Evolutionary conservation across 2,888 invertebrate species (phyloP), one percentile per base, ranked within the genome.

Genomic region (Tenthredo notha): DNA sequence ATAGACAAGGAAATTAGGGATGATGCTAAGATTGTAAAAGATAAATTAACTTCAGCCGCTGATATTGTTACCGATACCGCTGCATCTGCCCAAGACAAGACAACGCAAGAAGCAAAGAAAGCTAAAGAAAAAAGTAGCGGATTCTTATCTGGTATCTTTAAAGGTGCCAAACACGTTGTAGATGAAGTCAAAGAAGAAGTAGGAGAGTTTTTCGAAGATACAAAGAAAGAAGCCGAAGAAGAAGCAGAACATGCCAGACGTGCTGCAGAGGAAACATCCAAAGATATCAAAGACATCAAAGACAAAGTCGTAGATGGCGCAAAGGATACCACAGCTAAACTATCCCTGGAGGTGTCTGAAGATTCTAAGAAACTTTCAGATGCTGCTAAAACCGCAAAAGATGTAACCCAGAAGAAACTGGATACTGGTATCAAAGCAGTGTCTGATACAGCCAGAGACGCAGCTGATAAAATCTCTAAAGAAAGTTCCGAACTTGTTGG

Each of bases 131-230:
- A 87, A 43, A 84, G 83, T 43, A 86, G 89, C 3, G 89, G 90
- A 0, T 90, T 90, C 47, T 85, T 90, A 1, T 89, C 90, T 0
- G 89, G 90, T 6, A 87, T 91, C 12, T 89, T 91, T 3, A 91
- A 91, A 74, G 88, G 90, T 15, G 88, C 87, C 0, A 91, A 91
- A 67, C 89, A 91, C 21, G 84, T 89, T 1, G 89, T 86, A 15
- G 89, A 84, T 37, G 87, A 87, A 83, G 87, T 88, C 9, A 86
- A 87, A 47, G 89, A 87, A 18, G 88, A 88, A 43, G 88, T 88
- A 12, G 88, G 87, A 75, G 89, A 89, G 43, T 89, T 88, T 40
- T 85, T 85, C 67, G 88, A 89, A 33, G 87, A 88, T 43, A 86
- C 88, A 18, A 88, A 89, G 80, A 86, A 88, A 47, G 87, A 88